Base-by-base conservation (phyloP, 2,888 invertebrate genomes). In the Drosophila acutilabella region DNA sequence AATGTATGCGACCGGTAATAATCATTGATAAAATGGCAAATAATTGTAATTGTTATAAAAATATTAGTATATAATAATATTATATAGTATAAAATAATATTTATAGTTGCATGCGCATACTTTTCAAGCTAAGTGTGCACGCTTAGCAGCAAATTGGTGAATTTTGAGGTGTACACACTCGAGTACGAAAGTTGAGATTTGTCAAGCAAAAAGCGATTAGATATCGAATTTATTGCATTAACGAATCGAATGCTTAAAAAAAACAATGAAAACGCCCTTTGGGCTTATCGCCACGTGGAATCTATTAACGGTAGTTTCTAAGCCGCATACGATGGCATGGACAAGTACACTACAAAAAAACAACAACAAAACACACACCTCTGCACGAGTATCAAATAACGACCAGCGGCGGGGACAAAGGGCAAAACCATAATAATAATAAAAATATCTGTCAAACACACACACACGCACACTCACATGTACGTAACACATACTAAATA, bases 161-260 rank as follows among this genome's bases (percentile, higher is more conserved):
- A 18, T 50, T 41, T 68, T 30, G 30, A 38, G 58, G 30, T 16
- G 30, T 16, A 54, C 41, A 14, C 40, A 11, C 41, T 33, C 57
- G n/a, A 3, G 38, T 45, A 51, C 23, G 20, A 8, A 18, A 36
- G 41, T 45, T 44, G 18, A 40, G 26, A 53, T 64, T 50, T 41
- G 16, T 44, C 53, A 51, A 38, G 41, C 36, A 33, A 4, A 36
- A 36, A 36, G 4, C 20, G 71, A 72, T 72, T 60, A 72, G 71
- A 72, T 72, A 71, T 52, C 20, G 8, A 26, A 2, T 42, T 64
- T 71, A 71, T 62, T 50, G 41, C 53, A 57, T 52, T 56, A 64
- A 48, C 58, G 38, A 51, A 54, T 64, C 16, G 58, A 64, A 51
- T 26, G 47, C 14, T 48, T 38, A 50, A 48, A 64, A 64, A 48